Evolutionary conservation across 2,797 vertebrate species (phyloP).

Genomic region (Melanotaenia maccullochi): DNA sequence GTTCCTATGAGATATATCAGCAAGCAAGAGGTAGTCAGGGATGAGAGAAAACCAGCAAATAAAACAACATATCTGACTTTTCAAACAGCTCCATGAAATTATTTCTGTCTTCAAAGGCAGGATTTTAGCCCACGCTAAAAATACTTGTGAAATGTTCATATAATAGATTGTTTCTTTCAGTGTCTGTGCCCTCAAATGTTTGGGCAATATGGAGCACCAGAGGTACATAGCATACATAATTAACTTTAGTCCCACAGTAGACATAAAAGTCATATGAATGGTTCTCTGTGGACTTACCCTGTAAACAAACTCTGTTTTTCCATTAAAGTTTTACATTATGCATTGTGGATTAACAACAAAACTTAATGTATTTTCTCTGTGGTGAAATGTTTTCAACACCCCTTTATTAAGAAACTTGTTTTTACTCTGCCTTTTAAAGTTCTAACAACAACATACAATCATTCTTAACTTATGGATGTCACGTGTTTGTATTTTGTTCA

Average conservation of each 20-base stretch:
- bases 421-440: no score
- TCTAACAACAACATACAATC: no score
- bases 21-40: not conserved
- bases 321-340: not conserved
- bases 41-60: not conserved
- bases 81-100: conserved; percentile 1
- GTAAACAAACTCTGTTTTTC: conserved; percentile 5
- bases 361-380: no score
- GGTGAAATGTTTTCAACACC: not conserved
- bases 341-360: no score
- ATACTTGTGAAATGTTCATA: conserved; percentile 11
- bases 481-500: no score
- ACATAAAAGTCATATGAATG: conserved; percentile 22
- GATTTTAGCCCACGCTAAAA: conserved; percentile 1
- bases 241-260: conserved; percentile 1
- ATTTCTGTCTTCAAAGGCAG: not conserved
- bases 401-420: not conserved
- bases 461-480: no score
- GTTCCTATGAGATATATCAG: not conserved
- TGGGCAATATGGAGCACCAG: not conserved
- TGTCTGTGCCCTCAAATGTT: not conserved
- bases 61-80: not conserved
- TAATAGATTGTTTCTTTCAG: not conserved
- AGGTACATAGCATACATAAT: conserved; percentile 16
- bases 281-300: conserved; percentile 15